A percentile compares a stretch with the other conserved stretches of the same genome.
These are phyloP conservation scores for Dasyornis broadbenti DNA, from an alignment of 2,113 vertebrate species.

Conservation along the genomic window DNA sequence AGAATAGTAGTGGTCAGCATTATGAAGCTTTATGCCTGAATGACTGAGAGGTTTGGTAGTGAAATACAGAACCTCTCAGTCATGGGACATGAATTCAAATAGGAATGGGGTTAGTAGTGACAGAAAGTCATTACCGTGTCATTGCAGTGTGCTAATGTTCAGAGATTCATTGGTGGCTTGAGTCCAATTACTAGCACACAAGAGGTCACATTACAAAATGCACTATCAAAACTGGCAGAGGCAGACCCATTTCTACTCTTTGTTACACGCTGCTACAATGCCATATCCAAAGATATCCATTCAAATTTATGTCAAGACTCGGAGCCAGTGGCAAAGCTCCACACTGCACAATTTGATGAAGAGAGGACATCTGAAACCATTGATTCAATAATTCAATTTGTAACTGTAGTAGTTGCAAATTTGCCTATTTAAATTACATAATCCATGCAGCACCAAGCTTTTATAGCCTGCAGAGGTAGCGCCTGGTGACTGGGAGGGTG, in stretches of 20 bases:
- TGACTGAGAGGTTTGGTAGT: constrained; percentile 10
- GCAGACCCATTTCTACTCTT: not conserved
- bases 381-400: not conserved
- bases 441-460: not conserved
- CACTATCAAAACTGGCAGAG: not conserved
- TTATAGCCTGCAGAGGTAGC: not conserved
- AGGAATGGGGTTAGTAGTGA: constrained; percentile 44
- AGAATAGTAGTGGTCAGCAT: not conserved
- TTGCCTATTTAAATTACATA: not conserved
- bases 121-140: constrained; percentile 60
- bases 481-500: not conserved
- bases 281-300: not conserved
- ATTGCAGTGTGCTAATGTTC: constrained; percentile 16
- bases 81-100: constrained; percentile 44
- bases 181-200: not conserved
- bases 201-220: not conserved
- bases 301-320: not conserved
- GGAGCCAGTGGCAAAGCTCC: not conserved
- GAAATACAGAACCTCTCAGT: constrained; percentile 45
- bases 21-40: not conserved
- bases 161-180: constrained; percentile 45
- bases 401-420: not conserved
- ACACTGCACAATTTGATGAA: not conserved
- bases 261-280: not conserved
- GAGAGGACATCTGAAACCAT: not conserved